A percentile compares a stretch with the other conserved stretches of the same genome.
phyloP scores from a whole-genome alignment of 23 tunicate genomes.

The Trididemnum nubilum region DNA sequence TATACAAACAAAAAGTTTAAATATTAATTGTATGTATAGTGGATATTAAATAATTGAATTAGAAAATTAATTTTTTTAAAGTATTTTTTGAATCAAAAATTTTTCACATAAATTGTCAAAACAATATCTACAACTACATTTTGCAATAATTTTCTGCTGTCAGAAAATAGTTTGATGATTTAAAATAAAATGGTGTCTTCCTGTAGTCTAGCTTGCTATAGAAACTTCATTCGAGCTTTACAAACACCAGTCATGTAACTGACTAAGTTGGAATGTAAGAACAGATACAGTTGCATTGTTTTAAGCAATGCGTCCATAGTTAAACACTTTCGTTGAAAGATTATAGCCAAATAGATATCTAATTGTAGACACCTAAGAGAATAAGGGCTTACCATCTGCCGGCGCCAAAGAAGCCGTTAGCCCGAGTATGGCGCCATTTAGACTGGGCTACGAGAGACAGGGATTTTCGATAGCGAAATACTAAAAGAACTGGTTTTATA shows the following conservation, averaged over 20 bases:
- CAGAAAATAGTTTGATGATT: not conserved
- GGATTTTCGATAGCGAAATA: not conserved
- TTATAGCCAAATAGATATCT: not conserved
- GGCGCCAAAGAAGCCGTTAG: constrained; percentile 20
- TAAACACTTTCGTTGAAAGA: not conserved
- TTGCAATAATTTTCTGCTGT: not conserved
- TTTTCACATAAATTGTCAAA: not conserved
- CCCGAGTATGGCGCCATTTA: constrained; percentile 13
- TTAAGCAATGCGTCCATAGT: no score
- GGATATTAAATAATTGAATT: no score
- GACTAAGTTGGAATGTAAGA: not conserved
- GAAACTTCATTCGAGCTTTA: no score
- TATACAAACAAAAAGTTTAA: no score
- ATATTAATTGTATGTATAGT: no score
- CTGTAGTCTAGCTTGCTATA: no score
- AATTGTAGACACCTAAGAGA: constrained; percentile 9
- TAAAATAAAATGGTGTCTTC: not conserved
- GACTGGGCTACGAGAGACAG: not conserved
- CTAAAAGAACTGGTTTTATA: not conserved
- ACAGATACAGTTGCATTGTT: not conserved
- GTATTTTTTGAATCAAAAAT: no score
- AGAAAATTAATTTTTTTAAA: no score
- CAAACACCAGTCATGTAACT: no score
- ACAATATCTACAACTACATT: not conserved
- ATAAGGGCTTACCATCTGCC: not conserved